phyloP scores from a whole-genome alignment of 2,113 vertebrate species.

The Bujurquina vittata region DNA sequence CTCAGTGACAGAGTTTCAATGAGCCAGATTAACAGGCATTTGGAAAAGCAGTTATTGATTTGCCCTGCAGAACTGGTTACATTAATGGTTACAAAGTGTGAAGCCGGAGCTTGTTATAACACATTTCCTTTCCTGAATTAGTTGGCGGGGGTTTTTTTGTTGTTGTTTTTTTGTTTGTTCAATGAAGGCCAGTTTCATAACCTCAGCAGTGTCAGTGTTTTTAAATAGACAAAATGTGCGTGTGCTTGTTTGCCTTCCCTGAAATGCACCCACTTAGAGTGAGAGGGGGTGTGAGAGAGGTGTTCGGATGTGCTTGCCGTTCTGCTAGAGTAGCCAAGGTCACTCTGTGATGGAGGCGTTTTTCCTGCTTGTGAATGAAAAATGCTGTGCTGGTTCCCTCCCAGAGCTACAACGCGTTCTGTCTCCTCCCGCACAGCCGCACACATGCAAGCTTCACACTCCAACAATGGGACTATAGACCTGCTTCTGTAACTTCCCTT shows the following conservation, averaged over 20 bases:
- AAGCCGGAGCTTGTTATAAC: constrained; percentile 31
- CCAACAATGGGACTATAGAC: constrained; percentile 67
- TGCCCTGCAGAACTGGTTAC: constrained; percentile 19
- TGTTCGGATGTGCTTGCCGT: constrained; percentile 22
- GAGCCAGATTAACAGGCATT: neutral
- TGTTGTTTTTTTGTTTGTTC: neutral
- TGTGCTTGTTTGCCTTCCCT: constrained; percentile 35
- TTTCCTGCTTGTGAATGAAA: constrained; percentile 75
- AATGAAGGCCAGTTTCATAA: constrained; percentile 51
- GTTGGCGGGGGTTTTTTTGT: neutral
- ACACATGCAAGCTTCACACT: neutral
- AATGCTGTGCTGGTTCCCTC: constrained; percentile 49
- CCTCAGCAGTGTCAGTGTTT: constrained; percentile 42
- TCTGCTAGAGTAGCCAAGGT: constrained; percentile 67
- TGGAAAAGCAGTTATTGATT: constrained; percentile 57
- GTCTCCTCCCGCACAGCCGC: constrained; percentile 39
- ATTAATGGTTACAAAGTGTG: constrained; percentile 46
- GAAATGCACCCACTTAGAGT: constrained; percentile 49
- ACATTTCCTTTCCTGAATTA: constrained; percentile 5
- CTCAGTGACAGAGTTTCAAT: neutral
- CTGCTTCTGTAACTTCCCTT: constrained; percentile 69
- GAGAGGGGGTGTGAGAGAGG: constrained; percentile 38
- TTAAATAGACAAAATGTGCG: constrained; percentile 52
- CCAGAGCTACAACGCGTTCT: constrained; percentile 47
- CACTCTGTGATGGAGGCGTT: constrained; percentile 64